phyloP scores from a whole-genome alignment of 2,888 invertebrate species.

The Bhutanitis thaidina region DNA sequence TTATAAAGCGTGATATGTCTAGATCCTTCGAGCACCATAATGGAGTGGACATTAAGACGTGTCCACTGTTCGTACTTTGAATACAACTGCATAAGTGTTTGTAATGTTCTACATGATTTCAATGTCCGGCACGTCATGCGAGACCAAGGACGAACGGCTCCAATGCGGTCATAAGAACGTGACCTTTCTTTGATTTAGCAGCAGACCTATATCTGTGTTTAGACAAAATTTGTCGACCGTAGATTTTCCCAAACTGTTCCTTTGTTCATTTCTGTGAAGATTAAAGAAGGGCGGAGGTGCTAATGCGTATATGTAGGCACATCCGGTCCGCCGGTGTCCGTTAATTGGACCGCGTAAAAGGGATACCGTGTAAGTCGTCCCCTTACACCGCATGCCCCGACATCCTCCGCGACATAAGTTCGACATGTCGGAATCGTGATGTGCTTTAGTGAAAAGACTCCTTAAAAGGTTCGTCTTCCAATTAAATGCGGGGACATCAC shows the following conservation, averaged over 20 bases:
- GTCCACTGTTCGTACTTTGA: constrained; percentile 40
- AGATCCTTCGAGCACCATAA: constrained; percentile 33
- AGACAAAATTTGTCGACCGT: constrained; percentile 43
- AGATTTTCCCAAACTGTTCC: constrained; percentile 48
- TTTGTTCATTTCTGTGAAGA: constrained; percentile 59
- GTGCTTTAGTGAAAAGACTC: constrained; percentile 42
- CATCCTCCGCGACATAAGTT: constrained; percentile 59
- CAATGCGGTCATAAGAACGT: constrained; percentile 54
- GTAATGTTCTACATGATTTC: constrained; percentile 48
- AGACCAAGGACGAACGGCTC: constrained; percentile 52
- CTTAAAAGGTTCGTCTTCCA: constrained; percentile 46
- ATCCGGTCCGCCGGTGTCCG: constrained; percentile 74
- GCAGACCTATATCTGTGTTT: constrained; percentile 28
- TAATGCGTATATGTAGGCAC: constrained; percentile 70
- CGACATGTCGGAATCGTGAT: constrained; percentile 48
- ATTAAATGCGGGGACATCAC: constrained; percentile 44
- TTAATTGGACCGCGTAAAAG: constrained; percentile 79
- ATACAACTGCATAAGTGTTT: constrained; percentile 49
- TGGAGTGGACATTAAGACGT: constrained; percentile 35
- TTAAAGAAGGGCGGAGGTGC: constrained; percentile 73
- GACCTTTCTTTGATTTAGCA: constrained; percentile 29
- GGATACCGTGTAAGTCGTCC: constrained; percentile 73
- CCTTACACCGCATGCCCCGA: constrained; percentile 44
- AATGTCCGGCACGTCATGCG: constrained; percentile 48
- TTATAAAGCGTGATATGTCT: constrained; percentile 21